These are phyloP conservation scores for Amblyopsis rosae DNA, from an alignment of 2,113 vertebrate species.

Conservation along the genomic window DNA sequence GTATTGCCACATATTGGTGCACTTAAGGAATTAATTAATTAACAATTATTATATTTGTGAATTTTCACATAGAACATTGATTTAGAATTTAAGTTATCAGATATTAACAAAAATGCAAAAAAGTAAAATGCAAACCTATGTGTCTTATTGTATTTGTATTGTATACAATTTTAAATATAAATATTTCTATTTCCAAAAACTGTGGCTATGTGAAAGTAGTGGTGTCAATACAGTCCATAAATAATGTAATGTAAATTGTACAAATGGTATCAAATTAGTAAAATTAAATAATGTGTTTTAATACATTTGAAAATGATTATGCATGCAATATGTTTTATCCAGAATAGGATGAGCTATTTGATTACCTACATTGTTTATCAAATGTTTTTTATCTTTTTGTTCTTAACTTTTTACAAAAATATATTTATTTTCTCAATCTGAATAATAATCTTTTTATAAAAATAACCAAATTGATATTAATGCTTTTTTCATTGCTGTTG, in stretches of 20 bases:
- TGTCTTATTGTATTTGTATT: background rate
- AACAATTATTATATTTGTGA: no score
- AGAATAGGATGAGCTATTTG: background rate
- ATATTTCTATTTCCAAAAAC: background rate
- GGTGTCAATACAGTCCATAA: no score
- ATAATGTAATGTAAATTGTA: no score
- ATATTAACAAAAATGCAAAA: background rate
- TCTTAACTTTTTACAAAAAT: background rate
- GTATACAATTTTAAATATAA: background rate
- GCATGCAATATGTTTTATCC: background rate
- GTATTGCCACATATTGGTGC: background rate
- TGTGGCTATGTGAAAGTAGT: no score
- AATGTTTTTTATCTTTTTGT: background rate
- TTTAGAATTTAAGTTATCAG: no score
- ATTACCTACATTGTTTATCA: background rate
- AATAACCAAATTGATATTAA: background rate
- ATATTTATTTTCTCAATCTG: background rate
- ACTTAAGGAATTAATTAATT: no score
- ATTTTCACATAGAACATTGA: no score
- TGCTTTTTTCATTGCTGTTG: slow-evolving; percentile 7
- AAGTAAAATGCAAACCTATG: background rate
- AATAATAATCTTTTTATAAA: background rate
- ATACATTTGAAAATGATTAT: background rate
- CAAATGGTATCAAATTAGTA: no score
- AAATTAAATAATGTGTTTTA: no score